Conservation (phyloP, 2,797 vertebrate species). For the Hippopotamyrus pictus region DNA sequence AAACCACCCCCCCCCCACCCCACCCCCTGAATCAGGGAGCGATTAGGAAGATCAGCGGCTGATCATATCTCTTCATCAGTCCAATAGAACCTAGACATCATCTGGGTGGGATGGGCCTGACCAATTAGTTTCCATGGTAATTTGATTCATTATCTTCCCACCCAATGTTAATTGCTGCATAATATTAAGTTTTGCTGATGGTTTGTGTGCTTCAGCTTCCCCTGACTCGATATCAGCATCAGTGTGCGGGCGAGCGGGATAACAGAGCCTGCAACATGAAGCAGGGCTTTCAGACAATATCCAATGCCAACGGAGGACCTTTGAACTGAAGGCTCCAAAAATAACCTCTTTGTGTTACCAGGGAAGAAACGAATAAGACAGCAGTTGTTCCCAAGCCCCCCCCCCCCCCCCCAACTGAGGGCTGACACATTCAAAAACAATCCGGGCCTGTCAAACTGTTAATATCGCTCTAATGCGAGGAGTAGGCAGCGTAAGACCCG, state of each 20-base stretch:
- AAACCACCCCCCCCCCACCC: background rate
- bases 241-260: background rate
- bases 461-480: slow-evolving; percentile 93
- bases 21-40: background rate
- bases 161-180: background rate
- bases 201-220: background rate
- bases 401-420: background rate
- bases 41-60: background rate
- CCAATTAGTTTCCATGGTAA: background rate
- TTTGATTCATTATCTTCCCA: background rate
- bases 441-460: slow-evolving; percentile 91
- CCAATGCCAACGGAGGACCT: background rate
- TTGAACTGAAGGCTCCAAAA: slow-evolving; percentile 22
- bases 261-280: background rate
- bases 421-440: slow-evolving; percentile 66
- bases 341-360: slow-evolving; percentile 19
- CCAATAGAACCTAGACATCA: background rate
- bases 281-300: background rate
- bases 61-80: background rate
- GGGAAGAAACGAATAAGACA: slow-evolving; percentile 47
- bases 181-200: background rate
- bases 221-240: background rate
- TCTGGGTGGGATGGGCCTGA: background rate
- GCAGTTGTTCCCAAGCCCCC: background rate
- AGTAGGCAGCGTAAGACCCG: slow-evolving; percentile 84